Evolutionary conservation across 1,140 invertebrate genomes (phyloP), one percentile per base, ranked within the genome.

Genomic region (Muscidifurax raptorellus): DNA sequence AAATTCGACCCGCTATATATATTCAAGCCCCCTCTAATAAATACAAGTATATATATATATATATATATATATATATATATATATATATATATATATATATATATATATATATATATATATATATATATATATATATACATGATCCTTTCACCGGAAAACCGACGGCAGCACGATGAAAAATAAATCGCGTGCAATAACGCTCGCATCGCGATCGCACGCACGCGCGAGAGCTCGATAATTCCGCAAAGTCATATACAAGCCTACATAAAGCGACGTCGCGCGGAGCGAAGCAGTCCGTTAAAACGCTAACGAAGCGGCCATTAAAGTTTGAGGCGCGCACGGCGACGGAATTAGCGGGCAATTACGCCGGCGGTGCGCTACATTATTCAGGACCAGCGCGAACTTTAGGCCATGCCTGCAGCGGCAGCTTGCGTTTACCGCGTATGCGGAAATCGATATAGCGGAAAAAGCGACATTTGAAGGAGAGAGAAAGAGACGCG

Each of bases 231-330:
- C 52, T 12, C 52, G 59, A 18, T 64, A 64, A 22, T 64, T n/a
- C 59, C 22, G 15, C 6, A 6, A 9, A 40, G 36, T 40, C 36
- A 40, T 32, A 32, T 32, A 32, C 32, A 32, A n/a, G 2, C 52
- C 2, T 22, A 64, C 59, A 22, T 64, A n/a, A n/a, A n/a, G n/a
- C n/a, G n/a, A n/a, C 22, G 59, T n/a, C 59, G 59, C 15, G 15
- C 6, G 66, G 12, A 69, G 52, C 22, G 25, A n/a, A 69, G 27
- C 66, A 4, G n/a, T n/a, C 22, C 64, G 64, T 44, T 80, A 80
- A 80, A 80, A 27, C 22, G n/a, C 64, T 69, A 80, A 69, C n/a
- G 78, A 80, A 80, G 22, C 10, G 4, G 13, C 52, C 78, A 59
- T 52, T 81, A 72, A 52, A 72, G 22, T 81, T 32, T 28, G 64